Percentiles rank a stretch among this genome's conserved stretches.
phyloP scores from a whole-genome alignment of 1,140 invertebrate species.

The Trichogramma pretiosum region DNA sequence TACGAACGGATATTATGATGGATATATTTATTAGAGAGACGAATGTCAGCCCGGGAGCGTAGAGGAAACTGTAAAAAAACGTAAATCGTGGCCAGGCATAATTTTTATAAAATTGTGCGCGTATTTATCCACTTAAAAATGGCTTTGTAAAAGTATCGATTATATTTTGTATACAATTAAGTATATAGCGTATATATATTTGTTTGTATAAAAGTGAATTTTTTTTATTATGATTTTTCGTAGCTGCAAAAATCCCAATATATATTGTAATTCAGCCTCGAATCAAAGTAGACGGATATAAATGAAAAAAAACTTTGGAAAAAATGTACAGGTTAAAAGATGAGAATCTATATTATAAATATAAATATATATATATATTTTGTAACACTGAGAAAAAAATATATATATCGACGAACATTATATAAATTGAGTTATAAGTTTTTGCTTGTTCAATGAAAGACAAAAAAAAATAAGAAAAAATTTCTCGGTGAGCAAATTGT shows the following conservation, averaged over 20 bases:
- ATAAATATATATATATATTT: conserved; percentile 7
- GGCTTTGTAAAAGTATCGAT: conserved; percentile 1
- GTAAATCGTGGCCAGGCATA: neutral
- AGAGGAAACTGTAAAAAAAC: neutral
- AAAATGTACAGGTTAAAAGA: neutral
- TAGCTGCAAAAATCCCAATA: too few species aligned
- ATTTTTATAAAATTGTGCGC: neutral
- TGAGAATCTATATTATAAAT: too few species aligned
- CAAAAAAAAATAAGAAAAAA: neutral
- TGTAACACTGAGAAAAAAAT: conserved; percentile 5
- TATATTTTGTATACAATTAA: conserved; percentile 7
- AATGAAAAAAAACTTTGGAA: neutral
- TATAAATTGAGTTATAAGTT: neutral
- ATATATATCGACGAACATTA: too few species aligned
- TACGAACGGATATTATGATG: neutral
- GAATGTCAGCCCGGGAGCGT: neutral
- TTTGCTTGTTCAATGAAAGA: too few species aligned
- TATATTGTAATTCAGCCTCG: too few species aligned
- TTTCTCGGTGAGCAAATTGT: neutral
- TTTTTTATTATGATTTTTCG: conserved; percentile 4
- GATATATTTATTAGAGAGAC: conserved; percentile 2
- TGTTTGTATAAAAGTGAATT: conserved; percentile 5
- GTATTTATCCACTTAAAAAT: neutral
- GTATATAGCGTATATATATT: too few species aligned
- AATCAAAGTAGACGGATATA: too few species aligned